A percentile compares a stretch with the other conserved stretches of the same genome.
Conservation (phyloP, 2,888 invertebrate species). For the Brachynemurus nebulosus region DNA sequence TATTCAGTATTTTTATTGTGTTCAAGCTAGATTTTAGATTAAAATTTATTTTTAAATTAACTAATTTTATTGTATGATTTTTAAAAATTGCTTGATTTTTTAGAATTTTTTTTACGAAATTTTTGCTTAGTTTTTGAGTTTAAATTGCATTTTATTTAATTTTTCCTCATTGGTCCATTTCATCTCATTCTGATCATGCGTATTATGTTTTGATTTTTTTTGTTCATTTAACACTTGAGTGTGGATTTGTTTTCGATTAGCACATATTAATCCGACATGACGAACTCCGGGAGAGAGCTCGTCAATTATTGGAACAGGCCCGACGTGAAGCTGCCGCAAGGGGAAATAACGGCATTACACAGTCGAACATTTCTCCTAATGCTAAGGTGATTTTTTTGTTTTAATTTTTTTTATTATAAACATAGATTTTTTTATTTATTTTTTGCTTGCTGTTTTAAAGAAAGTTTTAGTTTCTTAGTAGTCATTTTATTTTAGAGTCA, state of each 20-base stretch:
- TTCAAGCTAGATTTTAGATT: no score
- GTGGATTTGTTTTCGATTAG: conserved; percentile 35
- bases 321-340: conserved; percentile 48
- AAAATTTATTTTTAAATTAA: no score
- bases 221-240: conserved; percentile 3
- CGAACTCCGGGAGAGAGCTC: conserved; percentile 72
- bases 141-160: not conserved
- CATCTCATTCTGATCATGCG: not conserved
- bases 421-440: not conserved
- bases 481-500: no score
- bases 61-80: no score
- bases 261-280: conserved; percentile 66
- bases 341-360: conserved; percentile 18
- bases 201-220: conserved; percentile 1
- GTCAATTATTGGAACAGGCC: conserved; percentile 68
- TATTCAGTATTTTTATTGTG: no score
- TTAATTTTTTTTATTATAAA: not conserved
- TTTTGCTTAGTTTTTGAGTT: no score
- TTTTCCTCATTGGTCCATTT: not conserved
- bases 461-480: no score
- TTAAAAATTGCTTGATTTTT: no score
- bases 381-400: conserved; percentile 31
- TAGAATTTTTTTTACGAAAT: no score
- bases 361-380: conserved; percentile 27
- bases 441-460: conserved; percentile 11